Evolutionary conservation across 1,140 invertebrate genomes (phyloP), one percentile per base, ranked within the genome.

Genomic region (Trichonephila inaurata): DNA sequence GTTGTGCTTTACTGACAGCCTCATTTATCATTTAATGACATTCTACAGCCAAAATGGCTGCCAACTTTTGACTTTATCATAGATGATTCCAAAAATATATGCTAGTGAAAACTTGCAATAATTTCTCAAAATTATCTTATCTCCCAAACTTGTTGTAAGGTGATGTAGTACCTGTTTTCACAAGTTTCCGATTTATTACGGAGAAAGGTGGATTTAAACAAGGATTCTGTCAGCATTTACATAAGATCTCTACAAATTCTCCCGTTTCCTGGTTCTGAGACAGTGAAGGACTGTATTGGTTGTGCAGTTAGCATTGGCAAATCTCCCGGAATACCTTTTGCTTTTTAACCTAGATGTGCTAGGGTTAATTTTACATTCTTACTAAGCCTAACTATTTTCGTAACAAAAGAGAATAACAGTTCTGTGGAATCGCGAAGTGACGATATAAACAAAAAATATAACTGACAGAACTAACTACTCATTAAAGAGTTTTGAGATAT

Each of bases 361-460:
- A 16, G 69, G 33, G 33, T 77, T 77, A 77, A 77, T 77, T 77
- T 77, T 77, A 77, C 69, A 33, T 77, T 77, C 69, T 77, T 77
- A 77, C 69, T 77, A 77, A 33, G 24, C 28, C 28, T 77, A 77
- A 77, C 69, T 77, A 77, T 77, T 14, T 77, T 24, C 69, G 69
- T 40, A 40, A 77, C 69, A 28, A 28, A 40, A 77, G 18, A 77
- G 3, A 77, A 77, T 77, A 24, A 4, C 2, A 77, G 24, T 33
- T 28, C 69, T 24, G 6, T 14, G 69, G 40, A 77, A 33, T 77
- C 3, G 3, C 14, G 33, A 28, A 77, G 61, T 21, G 19, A 5
- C 12, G 6, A 62, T 62, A 19, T 62, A 14, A 62, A 14, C 2
- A 2, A 18, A 62, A 62, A 19, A 5, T 62, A 19, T 62, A 2